Evolutionary conservation across 2,113 vertebrate species (phyloP), one percentile per base, ranked within the genome.

Genomic region (Macrotus californicus): DNA sequence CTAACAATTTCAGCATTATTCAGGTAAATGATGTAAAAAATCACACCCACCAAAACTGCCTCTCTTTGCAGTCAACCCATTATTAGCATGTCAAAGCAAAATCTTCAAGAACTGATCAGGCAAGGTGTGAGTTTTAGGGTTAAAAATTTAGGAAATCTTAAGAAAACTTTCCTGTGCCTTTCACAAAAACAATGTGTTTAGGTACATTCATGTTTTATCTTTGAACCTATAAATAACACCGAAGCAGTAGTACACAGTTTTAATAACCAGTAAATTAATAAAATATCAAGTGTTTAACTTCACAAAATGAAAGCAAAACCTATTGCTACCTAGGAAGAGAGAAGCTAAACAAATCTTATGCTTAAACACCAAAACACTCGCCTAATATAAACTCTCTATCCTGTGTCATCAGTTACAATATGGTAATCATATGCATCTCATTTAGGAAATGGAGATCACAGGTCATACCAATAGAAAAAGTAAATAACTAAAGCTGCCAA

Each of bases 1-100:
- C 83, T 46, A 96, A 50, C 26, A 96, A 22, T 26, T 84, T 72
- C 94, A 94, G 22, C 16, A 90, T 64, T 87, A 84, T 72, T 97
- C 85, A n/a, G 79, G 69, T 92, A 97, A 96, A 19, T 46, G 11
- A 88, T 34, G 29, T 94, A 91, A 36, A 36, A 82, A 87, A n/a
- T 64, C 72, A 41, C 50, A 91, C 18, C 21, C n/a, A 61, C 10
- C 11, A 77, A 85, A 76, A 54, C 29, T 90, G 14, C 34, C 73
- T 39, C 21, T 84, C 21, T 85, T 4, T 43, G 7, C 11, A 34
- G 39, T 91, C 69, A 69, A 82, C 11, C 29, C 22, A 66, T 72
- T 16, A 69, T 61, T 16, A 73, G 11, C 56, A 69, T 54, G 36
- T 12, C 22, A 76, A 89, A 82, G 56, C 4, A 67, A 8, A 95